These are phyloP conservation scores for Micrasema minimum DNA, from an alignment of 1,140 invertebrate genomes.

Conservation along the genomic window DNA sequence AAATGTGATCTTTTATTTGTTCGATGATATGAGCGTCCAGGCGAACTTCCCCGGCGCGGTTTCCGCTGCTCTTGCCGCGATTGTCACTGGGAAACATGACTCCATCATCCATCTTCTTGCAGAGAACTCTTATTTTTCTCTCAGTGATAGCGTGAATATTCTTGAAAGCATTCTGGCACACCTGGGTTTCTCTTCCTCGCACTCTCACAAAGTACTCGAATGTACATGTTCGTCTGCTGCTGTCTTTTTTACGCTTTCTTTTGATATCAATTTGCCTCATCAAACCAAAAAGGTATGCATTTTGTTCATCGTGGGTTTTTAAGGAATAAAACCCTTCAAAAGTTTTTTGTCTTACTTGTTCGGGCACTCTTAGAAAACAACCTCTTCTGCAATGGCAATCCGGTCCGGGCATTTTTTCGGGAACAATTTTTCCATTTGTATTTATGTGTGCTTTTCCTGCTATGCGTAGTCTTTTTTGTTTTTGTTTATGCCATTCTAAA, in stretches of 20 bases:
- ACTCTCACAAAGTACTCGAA: slow-evolving; percentile 70
- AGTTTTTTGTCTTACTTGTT: slow-evolving; percentile 64
- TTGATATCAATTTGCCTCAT: slow-evolving; percentile 69
- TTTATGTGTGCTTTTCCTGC: slow-evolving; percentile 68
- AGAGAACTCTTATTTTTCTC: slow-evolving; percentile 68
- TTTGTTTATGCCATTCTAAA: slow-evolving; percentile 71
- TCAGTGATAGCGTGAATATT: slow-evolving; percentile 70
- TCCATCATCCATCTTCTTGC: slow-evolving; percentile 70
- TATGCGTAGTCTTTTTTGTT: slow-evolving; percentile 67
- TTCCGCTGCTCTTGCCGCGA: slow-evolving; percentile 65
- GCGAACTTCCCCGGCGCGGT: slow-evolving; percentile 65
- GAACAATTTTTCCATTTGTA: slow-evolving; percentile 67
- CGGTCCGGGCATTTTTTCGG: slow-evolving; percentile 65
- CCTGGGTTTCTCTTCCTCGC: slow-evolving; percentile 67
- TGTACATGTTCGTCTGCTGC: slow-evolving; percentile 67
- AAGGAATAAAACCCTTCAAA: slow-evolving; percentile 70
- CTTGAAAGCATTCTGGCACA: slow-evolving; percentile 70
- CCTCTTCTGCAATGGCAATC: slow-evolving; percentile 68
- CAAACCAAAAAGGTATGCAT: slow-evolving; percentile 70
- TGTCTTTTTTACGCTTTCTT: slow-evolving; percentile 66
- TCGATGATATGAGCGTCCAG: slow-evolving; percentile 65
- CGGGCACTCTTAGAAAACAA: slow-evolving; percentile 67
- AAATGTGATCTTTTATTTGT: slow-evolving; percentile 69
- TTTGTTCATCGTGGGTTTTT: slow-evolving; percentile 70
- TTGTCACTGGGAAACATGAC: slow-evolving; percentile 70